Conservation (phyloP, 2,113 vertebrate genomes). For the Platycercus adscitus region DNA sequence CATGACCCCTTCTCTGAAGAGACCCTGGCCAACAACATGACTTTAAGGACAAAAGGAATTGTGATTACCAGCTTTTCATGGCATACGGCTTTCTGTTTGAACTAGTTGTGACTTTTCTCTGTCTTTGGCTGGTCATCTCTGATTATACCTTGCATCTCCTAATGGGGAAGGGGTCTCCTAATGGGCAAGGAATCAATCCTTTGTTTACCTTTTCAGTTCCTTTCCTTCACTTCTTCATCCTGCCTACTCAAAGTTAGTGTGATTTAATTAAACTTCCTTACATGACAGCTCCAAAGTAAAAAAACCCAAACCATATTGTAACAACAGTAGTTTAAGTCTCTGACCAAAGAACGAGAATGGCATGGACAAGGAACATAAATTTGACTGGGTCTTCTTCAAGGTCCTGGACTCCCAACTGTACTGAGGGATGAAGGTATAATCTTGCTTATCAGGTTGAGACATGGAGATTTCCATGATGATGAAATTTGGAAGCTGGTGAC, state of each 20-base stretch:
- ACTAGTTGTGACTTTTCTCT: background rate
- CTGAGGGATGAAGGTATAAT: background rate
- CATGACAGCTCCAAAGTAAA: background rate
- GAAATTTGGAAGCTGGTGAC: background rate
- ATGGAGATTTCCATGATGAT: background rate
- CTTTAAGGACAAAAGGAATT: background rate
- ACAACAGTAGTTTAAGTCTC: background rate
- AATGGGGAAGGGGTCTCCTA: background rate
- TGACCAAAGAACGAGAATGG: background rate
- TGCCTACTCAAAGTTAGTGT: background rate
- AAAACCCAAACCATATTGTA: background rate
- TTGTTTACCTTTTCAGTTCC: background rate
- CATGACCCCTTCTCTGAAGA: background rate
- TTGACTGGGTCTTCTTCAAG: background rate
- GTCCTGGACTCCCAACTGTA: accelerated
- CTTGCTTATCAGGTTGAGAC: background rate
- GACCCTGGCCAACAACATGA: background rate
- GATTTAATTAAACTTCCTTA: background rate
- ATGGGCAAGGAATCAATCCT: background rate
- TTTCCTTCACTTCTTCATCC: background rate
- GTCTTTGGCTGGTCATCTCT: background rate
- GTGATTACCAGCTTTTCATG: background rate
- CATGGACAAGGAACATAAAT: background rate
- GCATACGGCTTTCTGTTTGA: background rate
- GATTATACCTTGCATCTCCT: background rate